phyloP scores from a whole-genome alignment of 2,888 invertebrate species.

The Eupithecia insigniata region DNA sequence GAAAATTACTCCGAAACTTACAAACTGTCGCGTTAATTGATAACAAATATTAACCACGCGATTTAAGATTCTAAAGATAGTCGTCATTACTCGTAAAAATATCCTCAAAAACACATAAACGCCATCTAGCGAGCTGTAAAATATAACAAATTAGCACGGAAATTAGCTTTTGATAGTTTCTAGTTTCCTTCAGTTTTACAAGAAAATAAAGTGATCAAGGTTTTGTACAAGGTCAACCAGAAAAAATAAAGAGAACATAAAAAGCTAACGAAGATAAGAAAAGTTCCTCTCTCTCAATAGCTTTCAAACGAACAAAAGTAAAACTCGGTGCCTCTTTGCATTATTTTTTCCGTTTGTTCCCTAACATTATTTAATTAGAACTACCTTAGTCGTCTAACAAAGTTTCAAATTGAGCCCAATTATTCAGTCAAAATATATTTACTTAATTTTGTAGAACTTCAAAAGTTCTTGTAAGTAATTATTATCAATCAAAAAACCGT shows the following conservation, averaged over 20 bases:
- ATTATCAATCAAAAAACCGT: slow-evolving; percentile 58
- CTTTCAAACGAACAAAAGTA: background rate
- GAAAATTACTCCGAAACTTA: background rate
- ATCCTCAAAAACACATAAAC: slow-evolving; percentile 43
- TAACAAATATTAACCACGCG: slow-evolving; percentile 58
- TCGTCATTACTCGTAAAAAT: slow-evolving; percentile 55
- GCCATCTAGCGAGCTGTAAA: slow-evolving; percentile 33
- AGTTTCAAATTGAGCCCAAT: slow-evolving; percentile 2
- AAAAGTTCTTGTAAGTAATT: slow-evolving; percentile 48
- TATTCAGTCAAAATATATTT: slow-evolving; percentile 5
- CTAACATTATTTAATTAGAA: background rate
- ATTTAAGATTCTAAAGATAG: slow-evolving; percentile 53
- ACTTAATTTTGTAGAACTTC: slow-evolving; percentile 42
- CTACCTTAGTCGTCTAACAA: background rate
- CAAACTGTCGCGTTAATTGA: slow-evolving; percentile 59
- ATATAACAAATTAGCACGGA: slow-evolving; percentile 42
- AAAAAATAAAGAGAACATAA: background rate
- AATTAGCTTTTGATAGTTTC: slow-evolving; percentile 34
- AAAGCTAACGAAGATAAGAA: slow-evolving; percentile 8
- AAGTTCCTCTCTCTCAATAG: slow-evolving; percentile 14
- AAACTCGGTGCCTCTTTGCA: background rate
- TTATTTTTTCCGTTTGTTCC: background rate
- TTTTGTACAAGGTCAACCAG: background rate
- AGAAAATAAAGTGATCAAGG: slow-evolving; percentile 13
- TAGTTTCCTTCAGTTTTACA: slow-evolving; percentile 14